Percentiles rank a stretch among this genome's conserved stretches.
Evolutionary conservation across 35 echinoderm and acorn worm genomes (phyloP).

Genomic region (Anneissia japonica): DNA sequence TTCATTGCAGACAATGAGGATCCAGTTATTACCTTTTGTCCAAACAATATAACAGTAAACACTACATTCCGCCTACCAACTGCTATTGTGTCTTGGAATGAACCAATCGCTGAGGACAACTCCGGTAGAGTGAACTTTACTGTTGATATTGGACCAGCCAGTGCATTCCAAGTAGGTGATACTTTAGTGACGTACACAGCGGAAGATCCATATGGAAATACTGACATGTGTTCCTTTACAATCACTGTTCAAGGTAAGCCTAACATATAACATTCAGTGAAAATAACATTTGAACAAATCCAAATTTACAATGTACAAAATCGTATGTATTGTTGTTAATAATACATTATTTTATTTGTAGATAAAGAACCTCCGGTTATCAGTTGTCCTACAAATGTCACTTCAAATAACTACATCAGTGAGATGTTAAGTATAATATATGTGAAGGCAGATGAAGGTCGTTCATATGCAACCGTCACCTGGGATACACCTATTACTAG

Average conservation of each 20-base stretch:
- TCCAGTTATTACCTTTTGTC: conserved; percentile 28
- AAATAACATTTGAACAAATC: no score
- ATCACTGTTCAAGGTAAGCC: conserved; percentile 39
- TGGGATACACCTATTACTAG: no score
- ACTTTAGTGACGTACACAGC: conserved; percentile 46
- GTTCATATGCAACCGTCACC: no score
- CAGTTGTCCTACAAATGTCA: no score
- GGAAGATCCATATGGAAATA: conserved; percentile 18
- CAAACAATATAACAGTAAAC: not conserved
- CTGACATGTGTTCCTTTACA: conserved; percentile 11
- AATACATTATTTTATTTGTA: no score
- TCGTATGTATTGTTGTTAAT: no score
- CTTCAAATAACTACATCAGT: no score
- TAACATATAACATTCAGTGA: no score
- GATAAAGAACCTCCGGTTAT: no score
- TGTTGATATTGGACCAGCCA: not conserved
- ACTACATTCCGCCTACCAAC: not conserved
- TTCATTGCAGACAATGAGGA: not conserved
- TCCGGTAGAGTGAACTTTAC: conserved; percentile 9
- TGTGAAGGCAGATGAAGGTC: no score
- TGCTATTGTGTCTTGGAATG: conserved; percentile 18
- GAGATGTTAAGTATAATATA: no score
- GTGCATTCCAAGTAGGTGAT: conserved; percentile 27
- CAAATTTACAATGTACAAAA: no score
- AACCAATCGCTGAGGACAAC: conserved; percentile 38